Evolutionary conservation across 2,797 vertebrate species (phyloP), one percentile per base, ranked within the genome.

Genomic region (Neosilurus hyrtlii): DNA sequence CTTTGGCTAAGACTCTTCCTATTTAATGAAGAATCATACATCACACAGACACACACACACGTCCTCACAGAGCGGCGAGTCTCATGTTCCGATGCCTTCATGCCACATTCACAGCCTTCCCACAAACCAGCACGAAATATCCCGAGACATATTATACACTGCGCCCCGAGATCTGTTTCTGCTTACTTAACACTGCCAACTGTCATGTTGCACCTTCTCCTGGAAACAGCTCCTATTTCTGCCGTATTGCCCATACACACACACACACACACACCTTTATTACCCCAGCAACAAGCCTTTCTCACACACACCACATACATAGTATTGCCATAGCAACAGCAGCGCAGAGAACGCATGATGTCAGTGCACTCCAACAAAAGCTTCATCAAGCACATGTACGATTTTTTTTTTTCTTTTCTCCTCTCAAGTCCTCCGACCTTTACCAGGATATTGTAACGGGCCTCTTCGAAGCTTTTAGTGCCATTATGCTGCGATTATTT

Each of bases 241-340:
- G 35, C 49, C 59, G 37, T 54, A 26, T 54, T 22, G 7, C 62
- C 0, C 63, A 43, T 77, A 54, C 82, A 86, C 82, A 84, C 26
- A 66, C 15, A 66, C 63, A 66, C 26, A 66, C 24, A 20, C 24
- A 61, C 74, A n/a, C 66, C 49, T 83, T 83, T 80, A 87, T 88
- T 80, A 86, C 83, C 87, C 87, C 70, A 30, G 86, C 89, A 88
- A 84, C 87, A 84, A 89, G 83, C 81, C 81, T 81, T 84, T 86
- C 81, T 86, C 83, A 81, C 84, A 85, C 83, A 84, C 85, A 81
- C 74, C 82, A 82, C 82, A 70, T 80, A 77, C 82, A 73, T 84
- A 79, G 83, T 80, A 88, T 85, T 80, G 85, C 85, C 89, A 86
- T 86, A 79, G 86, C 83, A 86, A 85, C 89, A 88, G 76, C 72